A percentile compares a stretch with the other conserved stretches of the same genome.
Evolutionary conservation across 2,797 vertebrate species (phyloP).

Genomic region (Poliocrania exsul): DNA sequence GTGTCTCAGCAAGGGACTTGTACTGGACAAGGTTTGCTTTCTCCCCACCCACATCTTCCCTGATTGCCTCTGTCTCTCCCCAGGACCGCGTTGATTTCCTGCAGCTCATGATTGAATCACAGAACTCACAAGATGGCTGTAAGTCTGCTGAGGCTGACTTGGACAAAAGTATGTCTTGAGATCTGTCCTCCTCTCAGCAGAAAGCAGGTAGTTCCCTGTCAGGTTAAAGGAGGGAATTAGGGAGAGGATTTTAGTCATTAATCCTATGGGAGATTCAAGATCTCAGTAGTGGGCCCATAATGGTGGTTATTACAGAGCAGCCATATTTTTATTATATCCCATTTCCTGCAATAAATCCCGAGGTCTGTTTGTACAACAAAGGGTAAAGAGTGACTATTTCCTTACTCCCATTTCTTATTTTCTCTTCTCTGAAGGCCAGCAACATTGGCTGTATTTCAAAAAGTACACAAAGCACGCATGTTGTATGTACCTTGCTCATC

Average conservation of each 20-base stretch:
- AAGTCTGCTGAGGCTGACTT: background rate
- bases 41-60: background rate
- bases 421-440: background rate
- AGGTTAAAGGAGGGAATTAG: background rate
- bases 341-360: background rate
- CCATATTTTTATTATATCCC: background rate
- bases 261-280: background rate
- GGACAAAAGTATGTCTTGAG: slow-evolving; percentile 26
- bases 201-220: background rate
- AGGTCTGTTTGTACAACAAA: background rate
- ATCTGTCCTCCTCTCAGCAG: background rate
- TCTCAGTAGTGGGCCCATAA: background rate
- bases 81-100: slow-evolving; percentile 83
- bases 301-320: background rate
- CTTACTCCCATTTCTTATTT: background rate
- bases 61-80: background rate
- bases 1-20: background rate
- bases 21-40: background rate
- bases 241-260: background rate
- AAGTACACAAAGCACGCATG: background rate
- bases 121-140: slow-evolving; percentile 51
- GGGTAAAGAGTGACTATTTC: background rate
- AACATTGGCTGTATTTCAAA: background rate
- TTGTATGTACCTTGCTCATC: background rate
- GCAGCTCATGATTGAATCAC: slow-evolving; percentile 85